These are phyloP conservation scores for Dicerorhinus sumatrensis DNA, from an alignment of 2,113 vertebrate genomes.

Conservation along the genomic window DNA sequence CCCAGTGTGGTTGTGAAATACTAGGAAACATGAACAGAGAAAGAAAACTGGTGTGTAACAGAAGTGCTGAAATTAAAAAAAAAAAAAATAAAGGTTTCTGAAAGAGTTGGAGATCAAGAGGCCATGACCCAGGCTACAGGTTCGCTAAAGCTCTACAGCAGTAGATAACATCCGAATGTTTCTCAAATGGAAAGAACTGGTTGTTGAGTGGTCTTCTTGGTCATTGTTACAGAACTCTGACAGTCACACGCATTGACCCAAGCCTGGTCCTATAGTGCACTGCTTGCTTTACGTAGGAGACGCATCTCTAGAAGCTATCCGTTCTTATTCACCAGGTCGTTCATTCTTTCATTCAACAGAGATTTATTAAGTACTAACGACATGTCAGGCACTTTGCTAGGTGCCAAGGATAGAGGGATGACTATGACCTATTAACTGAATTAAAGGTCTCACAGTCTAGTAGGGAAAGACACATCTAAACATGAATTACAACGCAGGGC, in stretches of 20 bases:
- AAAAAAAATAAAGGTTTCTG: constrained; percentile 24
- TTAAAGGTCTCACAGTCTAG: not conserved
- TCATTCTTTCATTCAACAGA: not conserved
- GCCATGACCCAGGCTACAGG: not conserved
- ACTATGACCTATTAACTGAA: not conserved
- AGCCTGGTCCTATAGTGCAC: not conserved
- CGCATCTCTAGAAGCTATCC: not conserved
- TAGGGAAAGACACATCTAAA: not conserved
- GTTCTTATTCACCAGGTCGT: not conserved
- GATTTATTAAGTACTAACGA: constrained; percentile 18
- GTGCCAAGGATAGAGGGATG: not conserved
- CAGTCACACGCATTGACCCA: not conserved
- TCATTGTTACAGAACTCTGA: not conserved
- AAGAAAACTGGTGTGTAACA: not conserved
- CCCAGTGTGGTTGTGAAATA: constrained; percentile 5
- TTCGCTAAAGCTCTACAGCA: constrained; percentile 6
- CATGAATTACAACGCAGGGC: not conserved
- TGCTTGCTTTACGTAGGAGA: not conserved
- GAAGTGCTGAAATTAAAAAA: constrained; percentile 9
- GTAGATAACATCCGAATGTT: not conserved
- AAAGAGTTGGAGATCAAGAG: constrained; percentile 38
- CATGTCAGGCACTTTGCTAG: not conserved
- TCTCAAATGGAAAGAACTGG: not conserved
- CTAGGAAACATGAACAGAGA: constrained; percentile 38
- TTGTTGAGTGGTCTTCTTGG: not conserved